Evolutionary conservation across 2,797 vertebrate species (phyloP).

Genomic region (Sebastolobus altivelis): DNA sequence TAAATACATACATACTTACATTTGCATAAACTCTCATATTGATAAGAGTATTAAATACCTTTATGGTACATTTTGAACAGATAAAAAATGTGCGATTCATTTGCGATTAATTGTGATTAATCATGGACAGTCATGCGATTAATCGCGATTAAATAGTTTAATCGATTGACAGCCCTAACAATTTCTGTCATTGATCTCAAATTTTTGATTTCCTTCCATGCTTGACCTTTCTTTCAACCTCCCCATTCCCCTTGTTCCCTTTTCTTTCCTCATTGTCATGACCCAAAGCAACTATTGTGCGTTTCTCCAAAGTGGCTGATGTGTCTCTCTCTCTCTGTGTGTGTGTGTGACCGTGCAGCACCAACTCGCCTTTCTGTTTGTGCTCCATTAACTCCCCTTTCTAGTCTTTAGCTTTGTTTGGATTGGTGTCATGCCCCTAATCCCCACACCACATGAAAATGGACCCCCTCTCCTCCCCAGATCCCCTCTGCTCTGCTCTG

Average conservation of each 20-base stretch:
- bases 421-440: conserved; percentile 83
- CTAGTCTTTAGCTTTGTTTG: conserved; percentile 78
- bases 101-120: too few relatives aligned
- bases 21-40: too few relatives aligned
- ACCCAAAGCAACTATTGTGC: conserved; percentile 18
- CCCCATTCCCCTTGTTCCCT: background rate
- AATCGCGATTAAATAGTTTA: too few relatives aligned
- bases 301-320: conserved; percentile 9
- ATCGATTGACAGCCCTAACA: too few relatives aligned
- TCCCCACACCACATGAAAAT: conserved; percentile 67
- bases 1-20: too few relatives aligned
- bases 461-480: conserved; percentile 35
- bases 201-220: conserved; percentile 16
- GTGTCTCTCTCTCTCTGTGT: conserved; percentile 2
- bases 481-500: conserved; percentile 49
- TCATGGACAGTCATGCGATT: too few relatives aligned
- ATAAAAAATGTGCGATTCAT: too few relatives aligned
- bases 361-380: conserved; percentile 40
- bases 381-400: conserved; percentile 75
- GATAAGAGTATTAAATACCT: too few relatives aligned
- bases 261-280: background rate
- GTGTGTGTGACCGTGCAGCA: conserved; percentile 4
- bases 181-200: background rate
- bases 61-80: too few relatives aligned
- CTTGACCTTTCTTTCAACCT: conserved; percentile 25